Base-by-base conservation (phyloP, 2,113 vertebrate species). In the Aviceda subcristata region DNA sequence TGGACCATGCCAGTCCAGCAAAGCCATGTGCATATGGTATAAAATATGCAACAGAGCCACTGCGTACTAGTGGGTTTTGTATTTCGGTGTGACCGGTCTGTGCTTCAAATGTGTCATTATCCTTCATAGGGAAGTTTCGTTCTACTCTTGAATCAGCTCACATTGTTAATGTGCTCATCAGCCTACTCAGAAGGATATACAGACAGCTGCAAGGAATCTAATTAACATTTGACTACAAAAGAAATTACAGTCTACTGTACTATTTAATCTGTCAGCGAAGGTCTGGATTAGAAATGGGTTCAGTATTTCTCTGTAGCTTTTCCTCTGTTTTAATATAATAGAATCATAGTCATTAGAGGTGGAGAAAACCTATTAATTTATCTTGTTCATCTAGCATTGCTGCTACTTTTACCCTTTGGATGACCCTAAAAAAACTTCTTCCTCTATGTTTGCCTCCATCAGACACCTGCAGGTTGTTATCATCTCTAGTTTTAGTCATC, bases 151-250 rank as follows among this genome's bases (percentile, higher is more conserved):
- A 97, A 94, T 97, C 90, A 91, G 68, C 60, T 94, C 23, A 45
- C 30, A 91, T 94, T 93, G 95, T 96, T 94, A 90, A 86, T 72
- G 64, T 71, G 51, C 72, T 94, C 88, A 72, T 93, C 88, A 92
- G 72, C 72, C 64, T 84, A 29, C 72, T 93, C 86, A 74, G 38
- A 96, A 66, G 83, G 86, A 93, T 88, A 92, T 63, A 86, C 86
- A 95, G 94, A 73, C 78, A 94, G 92, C 94, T 97, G 95, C 21
- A 1, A 97, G 73, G 75, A 92, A 95, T 91, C 90, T 95, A 91
- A 96, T 97, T 97, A 95, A 93, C 82, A 86, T 96, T 93, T 96
- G 86, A 88, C 90, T 92, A 86, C 75, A 90, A 95, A 97, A 90
- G 86, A 93, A 92, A 88, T 92, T 92, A 81, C 78, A 84, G 86